Conservation (phyloP, 2,113 vertebrate genomes). For the Oxygymnocypris stewartii region DNA sequence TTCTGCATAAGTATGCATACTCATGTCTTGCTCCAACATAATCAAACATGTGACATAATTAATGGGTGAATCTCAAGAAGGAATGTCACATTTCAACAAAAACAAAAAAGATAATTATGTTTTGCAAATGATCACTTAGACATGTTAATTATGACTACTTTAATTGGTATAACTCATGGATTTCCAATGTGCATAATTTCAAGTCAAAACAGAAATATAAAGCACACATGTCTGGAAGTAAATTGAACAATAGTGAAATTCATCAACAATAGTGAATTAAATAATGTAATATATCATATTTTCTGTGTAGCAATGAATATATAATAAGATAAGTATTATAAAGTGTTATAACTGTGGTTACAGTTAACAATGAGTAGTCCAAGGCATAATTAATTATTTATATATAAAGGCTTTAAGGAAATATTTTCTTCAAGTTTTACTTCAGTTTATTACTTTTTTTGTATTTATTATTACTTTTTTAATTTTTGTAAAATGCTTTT, state of each 20-base stretch:
- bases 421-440: background rate
- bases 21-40: background rate
- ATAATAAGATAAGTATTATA: too few species aligned
- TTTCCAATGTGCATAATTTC: background rate
- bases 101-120: background rate
- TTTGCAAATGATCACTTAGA: background rate
- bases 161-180: background rate
- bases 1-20: conserved; percentile 5
- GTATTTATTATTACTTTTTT: background rate
- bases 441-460: background rate
- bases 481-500: background rate
- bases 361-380: background rate
- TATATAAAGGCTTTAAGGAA: background rate
- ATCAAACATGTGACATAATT: background rate
- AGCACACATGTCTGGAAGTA: background rate
- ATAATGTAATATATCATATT: too few species aligned
- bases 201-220: background rate
- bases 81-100: background rate
- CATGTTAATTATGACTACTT: too few species aligned
- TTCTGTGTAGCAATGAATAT: too few species aligned
- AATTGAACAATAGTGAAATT: background rate
- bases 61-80: background rate
- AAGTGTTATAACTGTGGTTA: too few species aligned
- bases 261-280: too few species aligned
- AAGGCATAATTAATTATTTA: background rate